These are phyloP conservation scores for Scaptodrosophila latifasciaeformis DNA, from an alignment of 2,888 invertebrate genomes.

Conservation along the genomic window DNA sequence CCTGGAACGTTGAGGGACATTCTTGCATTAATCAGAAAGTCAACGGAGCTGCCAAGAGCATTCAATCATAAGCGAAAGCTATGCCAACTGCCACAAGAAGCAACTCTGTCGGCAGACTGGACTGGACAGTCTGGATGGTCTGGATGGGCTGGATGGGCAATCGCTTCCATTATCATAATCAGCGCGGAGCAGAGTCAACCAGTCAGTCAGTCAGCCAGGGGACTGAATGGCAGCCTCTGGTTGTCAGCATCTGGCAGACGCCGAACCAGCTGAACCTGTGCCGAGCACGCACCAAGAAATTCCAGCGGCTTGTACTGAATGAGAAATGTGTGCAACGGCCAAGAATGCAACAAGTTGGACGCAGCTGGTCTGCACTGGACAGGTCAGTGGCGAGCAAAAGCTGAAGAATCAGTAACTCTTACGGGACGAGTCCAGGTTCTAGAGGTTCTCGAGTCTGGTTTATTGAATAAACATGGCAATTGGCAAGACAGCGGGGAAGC, in stretches of 20 bases:
- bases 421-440: no score
- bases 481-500: conserved; percentile 12
- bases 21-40: conserved; percentile 70
- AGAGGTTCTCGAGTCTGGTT: conserved; percentile 65
- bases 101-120: no score
- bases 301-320: conserved; percentile 70
- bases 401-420: no score
- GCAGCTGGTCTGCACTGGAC: no score
- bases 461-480: conserved; percentile 72
- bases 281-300: conserved; percentile 74
- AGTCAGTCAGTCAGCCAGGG: no score
- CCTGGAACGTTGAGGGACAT: conserved; percentile 48
- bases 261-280: conserved; percentile 61
- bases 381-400: no score
- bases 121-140: no score
- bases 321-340: conserved; percentile 36
- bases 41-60: conserved; percentile 64
- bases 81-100: conserved; percentile 34
- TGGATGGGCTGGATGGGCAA: no score
- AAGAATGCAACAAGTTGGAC: conserved; percentile 31
- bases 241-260: conserved; percentile 4
- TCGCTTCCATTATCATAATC: conserved; percentile 61
- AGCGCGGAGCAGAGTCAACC: conserved; percentile 43
- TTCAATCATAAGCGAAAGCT: conserved; percentile 63
- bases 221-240: neutral